phyloP scores from a whole-genome alignment of 2,113 vertebrate species.

The Silurus meridionalis region DNA sequence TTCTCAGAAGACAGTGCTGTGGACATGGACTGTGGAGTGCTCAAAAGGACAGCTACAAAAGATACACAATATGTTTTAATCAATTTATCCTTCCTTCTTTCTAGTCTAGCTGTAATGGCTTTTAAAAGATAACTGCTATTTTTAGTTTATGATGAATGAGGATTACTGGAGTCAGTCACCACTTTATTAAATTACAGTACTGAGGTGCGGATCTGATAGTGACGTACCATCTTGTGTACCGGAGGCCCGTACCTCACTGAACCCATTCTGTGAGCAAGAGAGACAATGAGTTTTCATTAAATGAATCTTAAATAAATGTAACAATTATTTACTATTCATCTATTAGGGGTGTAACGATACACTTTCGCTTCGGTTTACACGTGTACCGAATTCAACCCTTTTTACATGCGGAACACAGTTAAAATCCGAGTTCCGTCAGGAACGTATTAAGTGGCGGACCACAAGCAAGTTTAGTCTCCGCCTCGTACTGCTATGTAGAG shows the following conservation, averaged over 20 bases:
- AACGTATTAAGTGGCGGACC: too few species aligned
- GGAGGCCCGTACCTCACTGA: conserved; percentile 77
- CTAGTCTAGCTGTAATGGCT: not conserved
- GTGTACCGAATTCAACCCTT: too few species aligned
- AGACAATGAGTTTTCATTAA: not conserved
- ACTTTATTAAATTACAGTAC: not conserved
- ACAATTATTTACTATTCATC: too few species aligned
- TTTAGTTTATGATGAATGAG: not conserved
- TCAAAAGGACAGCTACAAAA: conserved; percentile 21
- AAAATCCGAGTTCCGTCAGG: too few species aligned
- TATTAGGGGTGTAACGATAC: too few species aligned
- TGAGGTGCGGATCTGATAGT: not conserved
- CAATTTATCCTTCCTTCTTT: not conserved
- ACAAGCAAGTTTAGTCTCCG: too few species aligned
- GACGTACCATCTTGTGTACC: conserved; percentile 84
- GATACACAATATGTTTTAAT: not conserved
- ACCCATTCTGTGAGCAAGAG: conserved; percentile 81
- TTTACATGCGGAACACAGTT: too few species aligned
- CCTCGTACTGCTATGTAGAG: too few species aligned
- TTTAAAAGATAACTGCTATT: not conserved
- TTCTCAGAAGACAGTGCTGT: conserved; percentile 73
- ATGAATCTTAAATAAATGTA: not conserved
- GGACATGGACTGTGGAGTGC: conserved; percentile 67
- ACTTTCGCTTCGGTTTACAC: too few species aligned
- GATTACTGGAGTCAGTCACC: not conserved